phyloP scores from a whole-genome alignment of 2,113 vertebrate genomes.

The Corythaixoides concolor region DNA sequence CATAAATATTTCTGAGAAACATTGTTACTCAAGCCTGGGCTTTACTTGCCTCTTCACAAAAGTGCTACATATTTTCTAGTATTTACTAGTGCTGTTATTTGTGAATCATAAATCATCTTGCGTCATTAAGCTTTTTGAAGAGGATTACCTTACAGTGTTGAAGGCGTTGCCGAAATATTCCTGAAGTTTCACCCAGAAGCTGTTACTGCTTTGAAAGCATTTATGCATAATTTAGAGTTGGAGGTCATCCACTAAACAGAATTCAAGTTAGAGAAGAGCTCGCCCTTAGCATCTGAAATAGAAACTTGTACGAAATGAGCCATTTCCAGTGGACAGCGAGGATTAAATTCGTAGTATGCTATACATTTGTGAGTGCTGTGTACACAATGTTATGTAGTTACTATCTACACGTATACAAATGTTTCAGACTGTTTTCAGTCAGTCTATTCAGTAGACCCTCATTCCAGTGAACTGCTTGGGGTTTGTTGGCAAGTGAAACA shows the following conservation, averaged over 20 bases:
- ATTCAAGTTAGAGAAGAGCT: neutral
- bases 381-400: accelerated
- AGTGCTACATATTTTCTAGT: neutral
- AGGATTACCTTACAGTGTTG: neutral
- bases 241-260: neutral
- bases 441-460: neutral
- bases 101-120: neutral
- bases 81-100: neutral
- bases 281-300: neutral
- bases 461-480: neutral
- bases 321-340: neutral
- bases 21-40: neutral
- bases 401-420: neutral
- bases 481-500: neutral
- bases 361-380: neutral
- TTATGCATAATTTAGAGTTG: neutral
- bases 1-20: neutral
- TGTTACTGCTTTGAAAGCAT: neutral
- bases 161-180: neutral
- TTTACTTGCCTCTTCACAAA: neutral
- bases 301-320: neutral
- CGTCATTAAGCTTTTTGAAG: neutral
- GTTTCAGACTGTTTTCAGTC: neutral
- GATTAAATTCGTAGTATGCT: neutral
- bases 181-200: neutral